These are phyloP conservation scores for Pollenia amentaria DNA, from an alignment of 2,888 invertebrate genomes.

Conservation along the genomic window DNA sequence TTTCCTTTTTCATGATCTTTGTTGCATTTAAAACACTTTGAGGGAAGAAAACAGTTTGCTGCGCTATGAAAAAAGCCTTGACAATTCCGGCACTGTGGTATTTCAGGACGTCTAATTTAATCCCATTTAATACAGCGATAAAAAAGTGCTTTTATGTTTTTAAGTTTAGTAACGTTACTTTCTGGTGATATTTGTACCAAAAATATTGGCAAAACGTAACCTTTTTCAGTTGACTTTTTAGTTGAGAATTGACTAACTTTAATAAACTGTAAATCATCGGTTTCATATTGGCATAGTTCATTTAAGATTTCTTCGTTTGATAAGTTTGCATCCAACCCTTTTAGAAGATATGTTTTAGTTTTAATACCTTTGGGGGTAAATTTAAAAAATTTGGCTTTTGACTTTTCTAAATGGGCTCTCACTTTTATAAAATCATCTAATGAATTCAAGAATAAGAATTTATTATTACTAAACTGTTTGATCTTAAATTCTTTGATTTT, in stretches of 20 bases:
- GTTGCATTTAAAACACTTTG: background rate
- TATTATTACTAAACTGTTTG: background rate
- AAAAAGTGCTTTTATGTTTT: constrained; percentile 16
- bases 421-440: constrained; percentile 18
- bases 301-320: constrained; percentile 4
- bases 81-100: constrained; percentile 29
- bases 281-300: background rate
- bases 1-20: background rate
- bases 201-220: constrained; percentile 5
- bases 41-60: background rate
- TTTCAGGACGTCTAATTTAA: background rate
- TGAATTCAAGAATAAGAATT: too few relatives aligned
- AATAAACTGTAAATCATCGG: background rate
- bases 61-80: constrained; percentile 33
- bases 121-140: constrained; percentile 36
- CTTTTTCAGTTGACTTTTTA: background rate
- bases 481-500: background rate
- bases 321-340: constrained; percentile 5
- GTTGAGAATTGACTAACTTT: background rate
- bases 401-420: constrained; percentile 19
- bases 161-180: constrained; percentile 28
- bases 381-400: constrained; percentile 24
- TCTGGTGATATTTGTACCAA: constrained; percentile 35
- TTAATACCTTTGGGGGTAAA: constrained; percentile 34
- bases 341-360: constrained; percentile 13